phyloP scores from a whole-genome alignment of 2,113 vertebrate genomes.

The Lagopus leucura region DNA sequence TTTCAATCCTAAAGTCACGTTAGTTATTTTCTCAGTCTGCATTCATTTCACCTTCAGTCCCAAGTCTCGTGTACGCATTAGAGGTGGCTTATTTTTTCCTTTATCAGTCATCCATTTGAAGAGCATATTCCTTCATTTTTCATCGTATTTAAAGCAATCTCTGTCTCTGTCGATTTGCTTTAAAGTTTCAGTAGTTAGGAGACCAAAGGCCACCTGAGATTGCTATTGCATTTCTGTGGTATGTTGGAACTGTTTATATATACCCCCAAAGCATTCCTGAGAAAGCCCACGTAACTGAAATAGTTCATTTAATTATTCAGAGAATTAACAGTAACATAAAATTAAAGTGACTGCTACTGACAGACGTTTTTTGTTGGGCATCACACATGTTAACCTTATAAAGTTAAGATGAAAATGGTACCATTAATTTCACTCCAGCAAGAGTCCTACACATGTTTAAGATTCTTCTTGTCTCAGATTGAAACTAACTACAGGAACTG shows the following conservation, averaged over 20 bases:
- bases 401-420: neutral
- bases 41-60: neutral
- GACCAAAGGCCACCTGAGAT: neutral
- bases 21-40: neutral
- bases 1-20: neutral
- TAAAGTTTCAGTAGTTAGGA: neutral
- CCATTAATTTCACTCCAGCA: neutral
- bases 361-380: neutral
- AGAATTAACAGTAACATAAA: neutral
- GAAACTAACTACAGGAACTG: neutral
- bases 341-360: neutral
- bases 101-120: neutral
- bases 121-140: neutral
- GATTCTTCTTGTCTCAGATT: neutral
- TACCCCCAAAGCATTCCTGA: neutral
- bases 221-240: neutral
- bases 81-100: neutral
- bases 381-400: neutral
- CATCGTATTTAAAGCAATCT: neutral
- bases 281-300: neutral
- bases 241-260: neutral
- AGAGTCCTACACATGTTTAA: neutral
- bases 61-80: rapidly evolving
- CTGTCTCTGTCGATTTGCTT: neutral
- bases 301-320: neutral